phyloP scores from a whole-genome alignment of 2,888 invertebrate genomes.

The Alviniconcha strummeri region DNA sequence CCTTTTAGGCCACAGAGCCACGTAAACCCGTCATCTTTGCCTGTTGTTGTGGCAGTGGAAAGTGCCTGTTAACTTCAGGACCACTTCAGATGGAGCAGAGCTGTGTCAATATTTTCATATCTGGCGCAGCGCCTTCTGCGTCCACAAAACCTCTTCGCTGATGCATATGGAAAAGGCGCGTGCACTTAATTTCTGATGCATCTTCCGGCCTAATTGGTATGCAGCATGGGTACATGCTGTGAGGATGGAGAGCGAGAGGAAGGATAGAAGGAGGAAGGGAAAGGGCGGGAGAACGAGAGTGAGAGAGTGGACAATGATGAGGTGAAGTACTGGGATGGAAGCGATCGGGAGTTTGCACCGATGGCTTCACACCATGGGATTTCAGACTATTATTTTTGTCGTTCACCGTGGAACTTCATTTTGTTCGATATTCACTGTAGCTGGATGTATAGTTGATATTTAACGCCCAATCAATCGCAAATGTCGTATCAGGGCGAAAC shows the following conservation, averaged over 20 bases:
- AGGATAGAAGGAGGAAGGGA: neutral
- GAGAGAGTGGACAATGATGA: neutral
- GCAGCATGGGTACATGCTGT: neutral
- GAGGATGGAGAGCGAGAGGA: neutral
- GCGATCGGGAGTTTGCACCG: neutral
- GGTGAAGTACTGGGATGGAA: neutral
- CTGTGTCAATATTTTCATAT: conserved; percentile 4
- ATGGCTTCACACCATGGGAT: neutral
- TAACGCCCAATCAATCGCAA: neutral
- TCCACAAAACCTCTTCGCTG: neutral
- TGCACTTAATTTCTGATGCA: neutral
- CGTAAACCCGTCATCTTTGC: neutral
- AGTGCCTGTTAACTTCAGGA: neutral
- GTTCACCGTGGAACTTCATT: neutral
- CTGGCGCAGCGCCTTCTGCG: neutral
- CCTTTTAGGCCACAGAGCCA: neutral
- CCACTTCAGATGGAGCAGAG: neutral
- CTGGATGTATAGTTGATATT: neutral
- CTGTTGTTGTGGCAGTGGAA: neutral
- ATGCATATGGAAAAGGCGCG: conserved; percentile 4
- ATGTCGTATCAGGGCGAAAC: neutral
- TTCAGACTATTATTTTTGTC: neutral
- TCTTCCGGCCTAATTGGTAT: conserved; percentile 3
- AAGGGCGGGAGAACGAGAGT: neutral
- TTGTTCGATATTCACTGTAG: neutral